Evolutionary conservation across 2,113 vertebrate genomes (phyloP), one percentile per base, ranked within the genome.

Genomic region (Colinus virginianus): DNA sequence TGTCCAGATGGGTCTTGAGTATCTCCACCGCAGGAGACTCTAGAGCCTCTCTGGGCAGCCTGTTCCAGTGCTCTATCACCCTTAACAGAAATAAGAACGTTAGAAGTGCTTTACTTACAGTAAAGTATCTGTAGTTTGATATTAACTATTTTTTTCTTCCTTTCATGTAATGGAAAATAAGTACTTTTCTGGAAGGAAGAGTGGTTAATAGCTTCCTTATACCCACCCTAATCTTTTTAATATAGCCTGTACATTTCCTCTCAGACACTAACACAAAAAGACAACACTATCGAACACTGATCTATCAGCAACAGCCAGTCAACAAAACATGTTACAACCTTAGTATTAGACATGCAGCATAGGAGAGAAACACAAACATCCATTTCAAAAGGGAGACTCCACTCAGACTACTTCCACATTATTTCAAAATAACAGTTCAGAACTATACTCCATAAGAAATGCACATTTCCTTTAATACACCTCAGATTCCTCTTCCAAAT

Each of bases 281-380:
- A 30, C 30, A 90, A 30, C 36, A 15, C n/a, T 0, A 28, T 17
- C 6, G 1, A 85, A 38, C 30, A 32, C 58, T 48, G 19, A 72
- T 19, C 45, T 17, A 11, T 17, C 9, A 34, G 20, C 76, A 88
- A 22, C 32, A 67, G 43, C 28, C 4, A 12, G 15, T 61, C 46
- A 77, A 70, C 14, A 86, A 76, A 74, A 28, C 26, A 26, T 2
- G 3, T 32, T 78, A 51, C 85, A n/a, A 20, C 30, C 56, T 38
- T 6, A 40, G 45, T 45, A 9, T 16, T 53, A 13, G 0, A 49
- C 22, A n/a, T 7, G 14, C 7, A 26, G 19, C 0, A 4, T 4
- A 0, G 0, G 21, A 51, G 2, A 70, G 8, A 82, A 69, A 86
- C 40, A 42, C 6, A 18, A 72, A 61, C 13, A 34, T 11, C 14